Evolutionary conservation across 2,113 vertebrate genomes (phyloP), one percentile per base, ranked within the genome.

Genomic region (Burhinus oedicnemus): DNA sequence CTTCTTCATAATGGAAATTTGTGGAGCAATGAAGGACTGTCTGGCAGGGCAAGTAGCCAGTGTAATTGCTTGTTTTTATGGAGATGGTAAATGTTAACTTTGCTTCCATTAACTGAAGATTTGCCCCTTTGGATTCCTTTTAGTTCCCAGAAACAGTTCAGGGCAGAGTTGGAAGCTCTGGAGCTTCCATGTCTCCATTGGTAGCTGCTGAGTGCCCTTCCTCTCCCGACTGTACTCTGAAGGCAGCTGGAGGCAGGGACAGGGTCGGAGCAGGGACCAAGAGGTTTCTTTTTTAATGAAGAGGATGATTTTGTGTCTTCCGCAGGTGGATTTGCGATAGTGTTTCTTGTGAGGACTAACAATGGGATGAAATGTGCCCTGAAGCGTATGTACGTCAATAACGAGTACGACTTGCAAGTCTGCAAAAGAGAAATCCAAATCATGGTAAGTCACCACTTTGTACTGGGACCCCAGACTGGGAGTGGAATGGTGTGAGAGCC

Each of bases 301-400:
- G 2, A 11, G 22, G n/a, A 5, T 45, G 38, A 2, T 52, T 86
- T 42, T 86, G 12, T 96, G 87, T 98, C 60, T 96, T 57, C 78
- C 7, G 2, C 75, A 99, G 99, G 99, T 92, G 99, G 99, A 75
- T 99, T 99, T 97, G 99, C 99, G 10, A 99, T 99, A 7, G 99
- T 99, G 32, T 99, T 99, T 96, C 98, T 99, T 83, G 99, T 99
- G 90, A 99, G 99, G 89, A 99, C 99, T 23, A 99, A 99, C 98
- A 99, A 99, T 89, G 99, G 99, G 30, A 92, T 99, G 90, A 99
- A 99, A 38, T 99, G 99, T 95, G 99, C 99, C 84, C 98, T 99
- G 68, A 99, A 99, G 98, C 98, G 99, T 92, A 99, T 99, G 99
- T 99, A 99, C 14, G 99, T 99, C 97, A 99, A 99, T 97, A 99